Base-by-base conservation (phyloP, 2,797 vertebrate genomes). In the Anabas testudineus region DNA sequence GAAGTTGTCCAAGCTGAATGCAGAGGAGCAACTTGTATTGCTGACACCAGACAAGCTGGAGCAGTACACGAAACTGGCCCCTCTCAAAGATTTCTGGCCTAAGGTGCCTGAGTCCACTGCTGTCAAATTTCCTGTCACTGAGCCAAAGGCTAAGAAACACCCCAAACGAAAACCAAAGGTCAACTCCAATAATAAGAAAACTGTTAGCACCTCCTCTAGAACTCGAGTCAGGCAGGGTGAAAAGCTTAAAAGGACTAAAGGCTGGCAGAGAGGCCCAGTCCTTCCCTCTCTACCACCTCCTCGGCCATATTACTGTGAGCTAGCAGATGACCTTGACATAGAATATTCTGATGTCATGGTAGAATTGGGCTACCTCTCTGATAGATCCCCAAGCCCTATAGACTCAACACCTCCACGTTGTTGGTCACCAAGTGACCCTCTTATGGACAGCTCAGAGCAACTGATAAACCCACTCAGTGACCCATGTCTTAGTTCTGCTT, bases 21-120 rank as follows among this genome's bases (percentile, higher is more conserved):
- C 92, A 64, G 94, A 94, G 68, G 95, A 98, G 86, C 93, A 95
- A 82, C 80, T 91, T 71, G 97, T 98, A 67, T 67, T 94, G 77
- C 90, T 99, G 85, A 98, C 97, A 15, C 94, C 96, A 63, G 93
- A 96, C 62, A 98, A 96, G 84, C 90, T 99, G 74, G 90, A 95
- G 63, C 87, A 93, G 16, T 98, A 97, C 88, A 90, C 91, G 81
- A 96, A 95, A 84, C 93, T 98, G 78, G 97, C 98, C 81, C 98
- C 98, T 90, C 95, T 98, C 66, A 99, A 97, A 87, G 92, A 96
- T 61, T 99, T 96, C 90, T 99, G 98, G 98, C 98, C 98, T 63
- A 97, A 95, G 89, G 95, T 99, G 76, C 96, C 96, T 63, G 96
- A 99, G 67, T 98, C 98, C 56, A 93, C 95, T 77, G 96, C 96